Base-by-base conservation (phyloP, 2,797 vertebrate species). In the Capromys pilorides region DNA sequence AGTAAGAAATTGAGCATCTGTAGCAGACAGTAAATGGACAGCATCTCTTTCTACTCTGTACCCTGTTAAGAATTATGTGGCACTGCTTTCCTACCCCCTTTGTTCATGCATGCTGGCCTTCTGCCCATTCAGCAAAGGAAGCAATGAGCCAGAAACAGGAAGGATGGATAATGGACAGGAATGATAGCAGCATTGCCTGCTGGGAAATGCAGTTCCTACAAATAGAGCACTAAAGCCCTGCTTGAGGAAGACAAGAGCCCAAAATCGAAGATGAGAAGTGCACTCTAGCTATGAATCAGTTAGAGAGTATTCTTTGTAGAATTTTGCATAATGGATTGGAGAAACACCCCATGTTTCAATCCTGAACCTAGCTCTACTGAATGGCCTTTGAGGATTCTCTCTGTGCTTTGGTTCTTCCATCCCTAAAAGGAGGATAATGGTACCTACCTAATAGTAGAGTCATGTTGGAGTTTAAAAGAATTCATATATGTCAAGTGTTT, bases 11-110 rank as follows among this genome's bases (percentile, higher is more conserved):
- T 88, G 28, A 26, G 6, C 31, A 90, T 79, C 6, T 69, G 33
- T 36, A n/a, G 33, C 21, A 90, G 93, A 92, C 22, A 96, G 90
- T 22, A 89, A 83, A 91, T 64, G 28, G 18, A 24, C 6, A 26
- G 26, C 5, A 2, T 61, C 19, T 31, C 3, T 71, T 10, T 75
- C 36, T 64, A 24, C n/a, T 94, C 61, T 54, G 4, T 31, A 12
- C 24, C 86, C 16, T 62, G 11, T 61, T 91, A 67, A 82, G 49
- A 96, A 75, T 94, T 67, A 88, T n/a, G 22, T 61, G 80, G 12
- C 5, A 14, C 75, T 86, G 6, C 51, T 73, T 79, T 92, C 19
- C 19, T 36, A 5, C 86, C 28, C 33, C 75, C 73, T 36, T 1
- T 66, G 26, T 66, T n/a, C 54, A 80, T 57, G 1, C 14, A 3